phyloP scores from a whole-genome alignment of 2,113 vertebrate species.

The Cyphomyrus discorhynchus region DNA sequence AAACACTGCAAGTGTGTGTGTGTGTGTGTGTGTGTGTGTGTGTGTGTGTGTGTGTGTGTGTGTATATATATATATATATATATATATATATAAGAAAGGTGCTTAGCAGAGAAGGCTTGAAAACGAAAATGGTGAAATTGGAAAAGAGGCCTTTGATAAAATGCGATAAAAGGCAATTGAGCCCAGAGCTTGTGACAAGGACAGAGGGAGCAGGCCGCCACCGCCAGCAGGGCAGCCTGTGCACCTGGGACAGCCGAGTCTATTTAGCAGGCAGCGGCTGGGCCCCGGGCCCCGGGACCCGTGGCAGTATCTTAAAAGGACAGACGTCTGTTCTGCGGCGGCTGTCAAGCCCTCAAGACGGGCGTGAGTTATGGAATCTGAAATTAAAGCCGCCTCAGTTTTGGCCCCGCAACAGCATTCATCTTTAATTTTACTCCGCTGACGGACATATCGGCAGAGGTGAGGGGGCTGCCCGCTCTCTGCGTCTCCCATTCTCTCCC shows the following conservation, averaged over 20 bases:
- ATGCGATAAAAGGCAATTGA: slow-evolving; percentile 44
- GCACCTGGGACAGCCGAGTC: slow-evolving; percentile 30
- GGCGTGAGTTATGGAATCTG: slow-evolving; percentile 31
- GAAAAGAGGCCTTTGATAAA: slow-evolving; percentile 41
- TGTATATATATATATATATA: not conserved
- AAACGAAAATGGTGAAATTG: slow-evolving; percentile 35
- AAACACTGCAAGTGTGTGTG: not conserved
- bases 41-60: not conserved
- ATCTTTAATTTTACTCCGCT: slow-evolving; percentile 34
- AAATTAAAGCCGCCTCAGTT: slow-evolving; percentile 34
- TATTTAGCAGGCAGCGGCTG: slow-evolving; percentile 32
- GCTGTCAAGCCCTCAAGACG: slow-evolving; percentile 47
- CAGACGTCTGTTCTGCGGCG: slow-evolving; percentile 54
- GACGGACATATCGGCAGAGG: slow-evolving; percentile 28
- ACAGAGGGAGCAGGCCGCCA: slow-evolving; percentile 25
- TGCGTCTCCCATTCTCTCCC: slow-evolving; percentile 17
- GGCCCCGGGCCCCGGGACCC: slow-evolving; percentile 18
- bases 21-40: not conserved
- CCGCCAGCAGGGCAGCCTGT: slow-evolving; percentile 10
- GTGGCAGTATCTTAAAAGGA: slow-evolving; percentile 40
- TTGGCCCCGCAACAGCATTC: slow-evolving; percentile 27
- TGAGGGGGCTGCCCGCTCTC: slow-evolving; percentile 9
- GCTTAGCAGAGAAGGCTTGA: slow-evolving; percentile 17
- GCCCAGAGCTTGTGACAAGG: slow-evolving; percentile 36
- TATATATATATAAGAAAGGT: slow-evolving; percentile 14